These are phyloP conservation scores for Anagrus nilaparvatae DNA, from an alignment of 1,140 invertebrate species.

Conservation along the genomic window DNA sequence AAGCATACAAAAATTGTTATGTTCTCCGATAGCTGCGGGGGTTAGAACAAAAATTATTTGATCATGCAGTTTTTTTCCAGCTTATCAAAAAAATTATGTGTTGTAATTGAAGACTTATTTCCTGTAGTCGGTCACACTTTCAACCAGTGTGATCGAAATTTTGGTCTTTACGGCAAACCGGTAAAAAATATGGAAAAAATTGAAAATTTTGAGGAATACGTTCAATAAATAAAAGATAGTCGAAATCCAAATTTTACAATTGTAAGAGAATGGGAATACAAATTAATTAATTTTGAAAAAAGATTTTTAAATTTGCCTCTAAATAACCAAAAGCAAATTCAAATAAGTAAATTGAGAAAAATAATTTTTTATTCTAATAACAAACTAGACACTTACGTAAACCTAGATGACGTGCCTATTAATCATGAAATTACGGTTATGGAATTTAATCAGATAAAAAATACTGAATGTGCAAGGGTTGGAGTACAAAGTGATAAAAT, in stretches of 20 bases:
- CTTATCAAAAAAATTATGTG: background rate
- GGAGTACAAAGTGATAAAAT: no score
- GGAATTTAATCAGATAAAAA: no score
- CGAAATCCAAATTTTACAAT: background rate
- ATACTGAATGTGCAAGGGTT: no score
- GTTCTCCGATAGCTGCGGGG: background rate
- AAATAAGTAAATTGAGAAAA: background rate
- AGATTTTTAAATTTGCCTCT: no score
- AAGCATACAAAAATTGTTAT: background rate
- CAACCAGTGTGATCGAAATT: background rate
- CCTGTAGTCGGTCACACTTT: background rate
- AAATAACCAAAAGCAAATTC: background rate
- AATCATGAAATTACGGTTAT: no score
- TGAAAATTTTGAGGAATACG: background rate
- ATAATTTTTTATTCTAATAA: background rate
- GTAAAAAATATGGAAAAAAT: background rate
- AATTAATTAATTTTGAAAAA: background rate
- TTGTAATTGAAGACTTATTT: background rate
- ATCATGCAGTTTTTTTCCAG: background rate
- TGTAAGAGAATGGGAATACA: background rate
- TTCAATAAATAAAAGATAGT: background rate
- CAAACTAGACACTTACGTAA: no score
- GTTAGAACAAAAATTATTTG: background rate
- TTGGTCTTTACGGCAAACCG: background rate
- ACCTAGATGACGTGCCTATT: no score